These are phyloP conservation scores for Meriones psammophilus DNA, from an alignment of 2,797 vertebrate genomes.

Conservation along the genomic window DNA sequence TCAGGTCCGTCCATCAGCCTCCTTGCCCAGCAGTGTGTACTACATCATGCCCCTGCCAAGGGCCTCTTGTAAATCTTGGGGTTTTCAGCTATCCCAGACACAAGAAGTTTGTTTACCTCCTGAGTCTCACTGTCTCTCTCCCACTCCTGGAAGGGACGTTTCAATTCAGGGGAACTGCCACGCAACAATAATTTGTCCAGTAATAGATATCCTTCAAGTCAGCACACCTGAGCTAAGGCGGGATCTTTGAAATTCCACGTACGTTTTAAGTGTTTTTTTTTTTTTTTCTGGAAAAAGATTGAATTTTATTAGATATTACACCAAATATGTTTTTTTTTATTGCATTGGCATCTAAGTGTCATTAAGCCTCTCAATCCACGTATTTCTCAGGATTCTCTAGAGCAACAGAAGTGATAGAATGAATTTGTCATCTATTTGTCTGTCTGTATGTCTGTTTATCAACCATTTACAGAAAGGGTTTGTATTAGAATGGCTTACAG, in stretches of 20 bases:
- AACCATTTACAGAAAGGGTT: not conserved
- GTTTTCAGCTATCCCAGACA: not conserved
- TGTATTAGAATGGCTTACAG: not conserved
- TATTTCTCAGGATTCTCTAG: not conserved
- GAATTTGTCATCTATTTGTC: not conserved
- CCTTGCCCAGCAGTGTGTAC: too few species aligned
- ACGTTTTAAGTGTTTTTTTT: not conserved
- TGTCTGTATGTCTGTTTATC: not conserved
- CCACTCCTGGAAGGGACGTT: not conserved
- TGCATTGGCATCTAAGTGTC: not conserved
- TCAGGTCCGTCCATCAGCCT: not conserved
- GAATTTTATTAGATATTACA: not conserved
- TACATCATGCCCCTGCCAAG: too few species aligned
- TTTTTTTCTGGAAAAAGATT: not conserved
- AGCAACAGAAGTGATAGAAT: not conserved
- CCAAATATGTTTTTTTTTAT: not conserved
- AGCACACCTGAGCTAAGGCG: not conserved
- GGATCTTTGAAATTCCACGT: not conserved
- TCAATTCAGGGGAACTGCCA: not conserved
- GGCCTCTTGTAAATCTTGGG: not conserved
- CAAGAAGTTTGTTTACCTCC: too few species aligned
- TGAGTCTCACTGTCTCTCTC: not conserved
- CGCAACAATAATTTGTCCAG: not conserved
- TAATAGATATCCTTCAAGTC: not conserved
- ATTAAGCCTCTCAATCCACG: not conserved